Percentiles rank a stretch among this genome's conserved stretches.
Conservation (phyloP, 2,888 invertebrate species). For the Mesoligia furuncula region DNA sequence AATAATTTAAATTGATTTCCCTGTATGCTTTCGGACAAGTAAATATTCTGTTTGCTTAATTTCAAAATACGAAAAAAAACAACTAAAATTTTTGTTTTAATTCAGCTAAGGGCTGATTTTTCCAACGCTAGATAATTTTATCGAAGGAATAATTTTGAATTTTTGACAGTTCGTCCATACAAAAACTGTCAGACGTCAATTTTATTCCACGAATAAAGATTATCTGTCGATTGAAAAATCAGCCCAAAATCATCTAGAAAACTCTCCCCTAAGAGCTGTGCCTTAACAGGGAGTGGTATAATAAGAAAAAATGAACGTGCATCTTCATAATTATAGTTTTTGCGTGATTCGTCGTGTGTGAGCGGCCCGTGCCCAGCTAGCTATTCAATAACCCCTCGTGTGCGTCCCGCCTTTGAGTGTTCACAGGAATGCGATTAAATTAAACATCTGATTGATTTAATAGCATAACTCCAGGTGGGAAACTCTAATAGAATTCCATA, state of each 20-base stretch:
- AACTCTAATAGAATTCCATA: slow-evolving; percentile 6
- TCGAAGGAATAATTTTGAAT: no score
- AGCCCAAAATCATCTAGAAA: slow-evolving; percentile 6
- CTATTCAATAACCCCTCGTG: slow-evolving; percentile 18
- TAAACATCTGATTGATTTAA: slow-evolving; percentile 47
- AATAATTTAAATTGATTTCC: not conserved
- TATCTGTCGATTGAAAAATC: no score
- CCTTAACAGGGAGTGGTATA: slow-evolving; percentile 52
- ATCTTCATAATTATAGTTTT: slow-evolving; percentile 62
- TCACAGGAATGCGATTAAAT: slow-evolving; percentile 31
- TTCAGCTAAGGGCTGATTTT: no score
- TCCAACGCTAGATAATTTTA: no score
- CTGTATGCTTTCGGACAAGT: not conserved
- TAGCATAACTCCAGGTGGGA: slow-evolving; percentile 45
- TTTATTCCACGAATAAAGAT: no score
- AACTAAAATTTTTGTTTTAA: not conserved
- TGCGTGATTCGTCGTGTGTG: slow-evolving; percentile 66
- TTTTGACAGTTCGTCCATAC: no score
- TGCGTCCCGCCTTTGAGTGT: slow-evolving; percentile 20
- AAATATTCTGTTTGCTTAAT: not conserved
- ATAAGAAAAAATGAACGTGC: slow-evolving; percentile 38
- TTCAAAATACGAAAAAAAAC: not conserved
- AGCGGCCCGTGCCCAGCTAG: slow-evolving; percentile 52
- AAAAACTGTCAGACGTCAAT: no score
- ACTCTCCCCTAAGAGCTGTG: not conserved